Evolutionary conservation across 2,797 vertebrate genomes (phyloP), one percentile per base, ranked within the genome.

Genomic region (Knipowitschia caucasica): DNA sequence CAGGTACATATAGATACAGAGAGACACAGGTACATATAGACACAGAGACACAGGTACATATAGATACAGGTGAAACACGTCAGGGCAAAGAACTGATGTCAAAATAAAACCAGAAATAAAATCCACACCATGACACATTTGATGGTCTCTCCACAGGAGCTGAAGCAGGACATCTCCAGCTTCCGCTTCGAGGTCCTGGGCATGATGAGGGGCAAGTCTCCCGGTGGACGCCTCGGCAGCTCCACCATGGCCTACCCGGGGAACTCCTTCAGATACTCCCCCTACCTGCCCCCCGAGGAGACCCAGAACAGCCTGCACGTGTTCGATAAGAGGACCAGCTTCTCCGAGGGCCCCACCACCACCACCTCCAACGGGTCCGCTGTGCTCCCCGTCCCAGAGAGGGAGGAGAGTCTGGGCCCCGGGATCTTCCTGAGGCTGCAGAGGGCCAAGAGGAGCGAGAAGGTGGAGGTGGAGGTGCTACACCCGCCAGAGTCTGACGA

Each of bases 151-250:
- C 57, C 29, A 56, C 45, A 99, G 97, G 97, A 99, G 73, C 88
- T 99, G 40, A 99, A 99, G 71, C 96, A 99, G 78, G 95, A 99
- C 77, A 99, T 99, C 80, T 98, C 96, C 56, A 99, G 97, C 62
- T 99, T 99, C 81, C 94, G 97, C 60, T 99, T 93, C 77, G 96
- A 99, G 84, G 94, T 99, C 15, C 77, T 99, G 64, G 95, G 94
- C 53, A 89, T 99, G 81, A 89, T 98, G 71, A 93, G 91, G 82
- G 88, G 90, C 69, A 94, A 89, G 75, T 58, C 54, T 56, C 61
- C 53, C 0, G 75, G 89, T 17, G 60, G 86, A 10, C 90, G 78
- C 35, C 53, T 82, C 7, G 71, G 67, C 4, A 87, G 85, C 68
- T 89, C 90, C 3, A 53, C 83, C 40, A 67, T 92, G 2, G 85